These are phyloP conservation scores for Carduelis carduelis DNA, from an alignment of 2,797 vertebrate species.

Conservation along the genomic window DNA sequence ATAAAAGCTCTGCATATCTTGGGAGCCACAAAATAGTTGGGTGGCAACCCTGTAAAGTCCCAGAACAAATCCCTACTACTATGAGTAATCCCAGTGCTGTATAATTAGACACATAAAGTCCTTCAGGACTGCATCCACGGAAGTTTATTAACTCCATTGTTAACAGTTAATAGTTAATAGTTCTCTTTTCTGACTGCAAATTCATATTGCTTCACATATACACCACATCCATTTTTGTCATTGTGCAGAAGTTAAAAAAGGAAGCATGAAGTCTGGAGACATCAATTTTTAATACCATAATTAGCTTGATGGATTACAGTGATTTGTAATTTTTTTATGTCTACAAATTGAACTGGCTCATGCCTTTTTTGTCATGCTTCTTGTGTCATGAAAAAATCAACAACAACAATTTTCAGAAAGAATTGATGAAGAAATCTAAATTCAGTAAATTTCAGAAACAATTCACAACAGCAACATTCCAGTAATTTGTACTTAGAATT, in stretches of 20 bases:
- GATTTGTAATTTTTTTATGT: background rate
- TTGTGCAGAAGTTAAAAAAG: background rate
- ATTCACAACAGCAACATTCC: background rate
- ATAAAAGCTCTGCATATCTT: constrained; percentile 23
- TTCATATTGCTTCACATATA: background rate
- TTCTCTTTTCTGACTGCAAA: background rate
- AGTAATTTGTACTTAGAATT: background rate
- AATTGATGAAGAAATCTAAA: background rate
- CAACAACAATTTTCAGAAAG: background rate
- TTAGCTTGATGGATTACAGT: background rate
- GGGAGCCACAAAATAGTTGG: constrained; percentile 44
- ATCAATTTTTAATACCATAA: background rate
- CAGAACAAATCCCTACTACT: constrained; percentile 34
- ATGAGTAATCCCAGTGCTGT: constrained; percentile 33
- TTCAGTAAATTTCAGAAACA: background rate
- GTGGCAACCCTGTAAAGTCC: constrained; percentile 39
- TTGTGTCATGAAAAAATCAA: background rate
- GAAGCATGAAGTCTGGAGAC: background rate
- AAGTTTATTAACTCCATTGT: background rate
- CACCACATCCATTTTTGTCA: background rate
- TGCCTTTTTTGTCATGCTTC: background rate
- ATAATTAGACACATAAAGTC: background rate
- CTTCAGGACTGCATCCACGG: background rate
- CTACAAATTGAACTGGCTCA: background rate
- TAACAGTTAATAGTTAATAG: background rate